phyloP scores from a whole-genome alignment of 2,797 vertebrate species.

The Emydoidea blandingii region DNA sequence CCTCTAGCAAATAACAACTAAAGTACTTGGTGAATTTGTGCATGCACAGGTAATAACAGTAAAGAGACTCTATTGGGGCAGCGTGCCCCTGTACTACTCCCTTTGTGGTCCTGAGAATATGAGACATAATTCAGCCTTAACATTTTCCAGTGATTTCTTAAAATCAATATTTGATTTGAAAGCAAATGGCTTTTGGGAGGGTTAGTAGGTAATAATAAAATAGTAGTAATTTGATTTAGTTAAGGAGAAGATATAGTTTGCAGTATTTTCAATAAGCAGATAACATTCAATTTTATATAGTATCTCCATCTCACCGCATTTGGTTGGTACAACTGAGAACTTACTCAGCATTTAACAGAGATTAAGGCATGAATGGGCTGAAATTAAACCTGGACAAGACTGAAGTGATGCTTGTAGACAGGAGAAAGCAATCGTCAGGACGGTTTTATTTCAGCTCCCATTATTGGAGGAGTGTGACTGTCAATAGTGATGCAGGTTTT shows the following conservation, averaged over 20 bases:
- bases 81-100: neutral
- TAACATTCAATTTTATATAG: neutral
- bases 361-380: neutral
- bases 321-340: neutral
- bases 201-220: neutral
- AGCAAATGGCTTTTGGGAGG: neutral
- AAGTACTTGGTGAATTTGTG: neutral
- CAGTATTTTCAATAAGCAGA: neutral
- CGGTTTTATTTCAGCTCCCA: conserved; percentile 15
- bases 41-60: neutral
- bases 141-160: neutral
- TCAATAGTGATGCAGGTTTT: neutral
- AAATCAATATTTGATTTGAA: neutral
- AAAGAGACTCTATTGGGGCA: neutral
- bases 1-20: neutral
- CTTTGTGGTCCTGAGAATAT: neutral
- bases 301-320: conserved; percentile 17
- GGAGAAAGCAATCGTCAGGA: neutral
- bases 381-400: neutral
- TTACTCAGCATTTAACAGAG: neutral
- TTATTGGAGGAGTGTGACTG: neutral
- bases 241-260: conserved; percentile 19
- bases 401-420: neutral
- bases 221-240: neutral
- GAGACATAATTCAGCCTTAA: neutral